Base-by-base conservation (phyloP, 2,888 invertebrate genomes). In the Artemia sinica region DNA sequence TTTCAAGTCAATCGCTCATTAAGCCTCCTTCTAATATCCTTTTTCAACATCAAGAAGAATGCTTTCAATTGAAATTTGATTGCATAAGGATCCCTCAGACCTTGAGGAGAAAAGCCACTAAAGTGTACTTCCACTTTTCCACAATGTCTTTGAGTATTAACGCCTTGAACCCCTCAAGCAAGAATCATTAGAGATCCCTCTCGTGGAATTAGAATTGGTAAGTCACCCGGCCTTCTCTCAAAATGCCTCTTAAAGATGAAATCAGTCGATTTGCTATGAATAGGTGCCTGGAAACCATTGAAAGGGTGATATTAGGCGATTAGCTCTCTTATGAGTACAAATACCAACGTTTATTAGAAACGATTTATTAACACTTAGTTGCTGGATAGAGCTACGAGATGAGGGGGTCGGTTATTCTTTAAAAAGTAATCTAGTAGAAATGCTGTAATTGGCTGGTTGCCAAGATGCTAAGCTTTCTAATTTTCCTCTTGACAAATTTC, bases 261-360 rank as follows among this genome's bases (percentile, higher is more conserved):
- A 41, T 41, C 63, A 58, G 63, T 58, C 63, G 63, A 58, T 58
- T 11, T 58, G 63, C 11, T 58, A n/a, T 28, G 14, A 58, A 58
- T 58, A 58, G 63, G 63, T 58, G 63, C 11, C 63, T 58, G 63
- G 63, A 58, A 58, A 58, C 63, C 63, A 58, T 58, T 58, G 8
- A 9, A 18, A 58, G 63, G 63, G 63, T 58, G 63, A 28, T n/a
- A 58, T 58, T 9, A 8, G 63, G 63, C 63, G 63, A 58, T 58
- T 58, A 58, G 63, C 12, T 58, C 12, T 58, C 63, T 58, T 58
- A 10, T 58, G 63, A 58, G 63, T 58, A 58, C 63, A 58, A 10
- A 58, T 58, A 58, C 63, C 63, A 58, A 28, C 63, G 63, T 58
- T 58, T 58, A 58, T 58, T 58, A 58, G 63, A 58, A 58, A 58